Evolutionary conservation across 2,888 invertebrate species (phyloP), one percentile per base, ranked within the genome.

Genomic region (Drosophila robusta): DNA sequence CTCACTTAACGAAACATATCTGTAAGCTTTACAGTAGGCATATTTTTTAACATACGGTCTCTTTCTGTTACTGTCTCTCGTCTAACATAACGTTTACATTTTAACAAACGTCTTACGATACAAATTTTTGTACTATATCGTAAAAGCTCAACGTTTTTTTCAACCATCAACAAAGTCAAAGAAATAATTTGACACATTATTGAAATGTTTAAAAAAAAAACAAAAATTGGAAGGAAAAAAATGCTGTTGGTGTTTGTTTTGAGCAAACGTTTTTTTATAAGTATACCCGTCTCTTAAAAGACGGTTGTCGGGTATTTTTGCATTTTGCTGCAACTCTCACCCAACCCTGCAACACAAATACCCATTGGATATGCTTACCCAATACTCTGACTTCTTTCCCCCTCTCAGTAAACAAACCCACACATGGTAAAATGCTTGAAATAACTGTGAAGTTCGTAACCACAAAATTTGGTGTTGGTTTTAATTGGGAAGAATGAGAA

Each of bases 381-480:
- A 57, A 52, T 42, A 68, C 80, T 80, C 63, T 64, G 60, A 69
- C 41, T 64, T 56, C 42, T 60, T n/a, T 24, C 47, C 45, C 45
- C 14, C 41, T 54, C 56, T 63, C 63, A 46, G 57, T 58, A 22
- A 55, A 58, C 36, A 34, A 42, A 18, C 44, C 51, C 64, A 71
- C 54, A 80, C 70, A 67, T 55, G 56, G 64, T 55, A 39, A 66
- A 54, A 54, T 66, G 51, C 64, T 65, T 65, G 62, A 68, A 67
- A 65, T 63, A 57, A 55, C 45, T 72, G 55, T 60, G 44, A 72
- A 62, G 61, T 26, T 70, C 50, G 49, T 66, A 34, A 22, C 41
- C 39, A 44, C 51, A 73, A 78, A 76, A 70, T 78, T 72, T 79
- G 85, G 87, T 87, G 87, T 82, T 87, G 87, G 87, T 75, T 81